Base-by-base conservation (phyloP, 1,140 invertebrate genomes). In the Dufourea novaeangliae region DNA sequence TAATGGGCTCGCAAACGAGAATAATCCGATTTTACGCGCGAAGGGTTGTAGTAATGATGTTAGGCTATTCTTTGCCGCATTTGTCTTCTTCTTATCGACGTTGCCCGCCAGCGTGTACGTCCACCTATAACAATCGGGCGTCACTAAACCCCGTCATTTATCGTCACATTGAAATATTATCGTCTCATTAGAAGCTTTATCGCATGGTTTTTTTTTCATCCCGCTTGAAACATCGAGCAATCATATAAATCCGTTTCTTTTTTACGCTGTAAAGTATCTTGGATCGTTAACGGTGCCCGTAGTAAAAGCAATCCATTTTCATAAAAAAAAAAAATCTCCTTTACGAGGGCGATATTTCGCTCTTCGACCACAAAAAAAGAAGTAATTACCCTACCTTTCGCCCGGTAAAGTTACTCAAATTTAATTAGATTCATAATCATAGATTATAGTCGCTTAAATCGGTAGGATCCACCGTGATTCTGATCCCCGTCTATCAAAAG, bases 21-120 rank as follows among this genome's bases (percentile, higher is more conserved):
- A 83, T 87, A 86, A 87, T 87, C 85, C 78, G 44, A 72, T 87
- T 87, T 87, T 73, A 86, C 83, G 85, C 78, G 71, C 71, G 83
- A 83, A 71, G 56, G 59, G 46, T 72, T 37, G 62, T 66, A 46
- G 69, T 87, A 87, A 86, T 83, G 80, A 86, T 78, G 75, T 69
- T 56, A 44, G n/a, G 57, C 68, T 52, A 56, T 67, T 67, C 77
- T 68, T 84, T 68, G 82, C 59, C 71, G 61, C 68, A 69, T 70
- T 69, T 69, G 64, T 68, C 73, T 69, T 27, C 29, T 50, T 37
- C 54, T 39, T 46, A 59, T 34, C 54, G 54, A 34, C n/a, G 11
- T 32, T n/a, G 22, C 11, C 20, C 8, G 8, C 12, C 20, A 10
- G 14, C 0, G 22, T 6, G 8, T 34, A n/a, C 22, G 20, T 61